A percentile compares a stretch with the other conserved stretches of the same genome.
phyloP scores from a whole-genome alignment of 2,113 vertebrate species.

The Corythornis madagascariensis region DNA sequence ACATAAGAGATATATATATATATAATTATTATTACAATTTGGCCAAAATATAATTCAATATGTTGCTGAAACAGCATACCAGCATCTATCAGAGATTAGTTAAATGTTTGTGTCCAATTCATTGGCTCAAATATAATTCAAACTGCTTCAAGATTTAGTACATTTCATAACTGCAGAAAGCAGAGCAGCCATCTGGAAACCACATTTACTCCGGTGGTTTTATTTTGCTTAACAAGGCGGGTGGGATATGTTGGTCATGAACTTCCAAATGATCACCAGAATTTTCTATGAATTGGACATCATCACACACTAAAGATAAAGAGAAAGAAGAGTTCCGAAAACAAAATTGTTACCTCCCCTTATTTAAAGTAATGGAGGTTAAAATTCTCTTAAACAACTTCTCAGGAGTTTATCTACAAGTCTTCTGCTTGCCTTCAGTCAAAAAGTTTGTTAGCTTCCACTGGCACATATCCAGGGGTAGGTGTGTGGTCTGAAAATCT shows the following conservation, averaged over 20 bases:
- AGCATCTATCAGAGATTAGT: not conserved
- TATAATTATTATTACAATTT: not conserved
- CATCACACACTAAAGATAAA: not conserved
- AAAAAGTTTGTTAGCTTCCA: slow-evolving; percentile 1
- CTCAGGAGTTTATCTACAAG: not conserved
- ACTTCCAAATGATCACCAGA: not conserved
- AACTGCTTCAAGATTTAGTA: not conserved
- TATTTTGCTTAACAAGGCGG: not conserved
- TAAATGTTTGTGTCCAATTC: not conserved
- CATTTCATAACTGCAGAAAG: not conserved
- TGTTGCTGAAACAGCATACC: not conserved
- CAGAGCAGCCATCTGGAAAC: not conserved
- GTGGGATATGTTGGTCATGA: not conserved
- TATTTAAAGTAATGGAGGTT: not conserved
- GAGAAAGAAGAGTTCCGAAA: not conserved
- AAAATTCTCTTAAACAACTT: not conserved
- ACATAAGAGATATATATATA: too few relatives aligned
- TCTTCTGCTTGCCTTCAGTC: not conserved
- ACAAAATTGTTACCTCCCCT: not conserved
- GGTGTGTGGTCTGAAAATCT: slow-evolving; percentile 41
- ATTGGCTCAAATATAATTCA: not conserved
- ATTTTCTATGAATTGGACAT: not conserved
- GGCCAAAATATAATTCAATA: not conserved
- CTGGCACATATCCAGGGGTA: not conserved
- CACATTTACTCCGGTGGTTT: not conserved